Conservation (phyloP, 2,888 invertebrate genomes). For the Melieria crassipennis region DNA sequence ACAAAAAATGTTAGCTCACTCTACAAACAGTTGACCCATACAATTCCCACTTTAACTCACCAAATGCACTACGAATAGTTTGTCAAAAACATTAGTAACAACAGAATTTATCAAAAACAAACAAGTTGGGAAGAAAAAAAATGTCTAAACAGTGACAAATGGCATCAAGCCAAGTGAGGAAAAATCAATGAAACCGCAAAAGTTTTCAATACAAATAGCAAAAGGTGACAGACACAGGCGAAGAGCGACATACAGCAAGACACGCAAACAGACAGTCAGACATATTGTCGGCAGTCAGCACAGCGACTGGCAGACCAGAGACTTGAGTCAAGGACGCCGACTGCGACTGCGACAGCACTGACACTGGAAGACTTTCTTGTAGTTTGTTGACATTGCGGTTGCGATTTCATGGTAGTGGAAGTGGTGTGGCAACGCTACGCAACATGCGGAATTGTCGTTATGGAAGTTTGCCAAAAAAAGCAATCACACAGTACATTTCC, state of each 20-base stretch:
- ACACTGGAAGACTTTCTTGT: slow-evolving; percentile 3
- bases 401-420: neutral
- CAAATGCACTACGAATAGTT: no score
- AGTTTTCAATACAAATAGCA: neutral
- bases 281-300: neutral
- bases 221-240: neutral
- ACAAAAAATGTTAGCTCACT: no score
- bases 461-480: slow-evolving; percentile 31
- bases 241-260: neutral
- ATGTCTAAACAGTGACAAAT: no score
- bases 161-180: neutral
- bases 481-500: neutral
- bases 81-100: no score
- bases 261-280: neutral
- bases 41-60: no score
- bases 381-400: slow-evolving; percentile 33
- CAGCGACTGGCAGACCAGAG: neutral
- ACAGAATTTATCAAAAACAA: no score
- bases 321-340: neutral
- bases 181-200: slow-evolving; percentile 14
- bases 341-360: neutral
- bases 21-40: no score
- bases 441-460: slow-evolving; percentile 24
- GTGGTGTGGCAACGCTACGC: neutral
- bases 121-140: no score